Base-by-base conservation (phyloP, 2,797 vertebrate species). In the Smutsia gigantea region DNA sequence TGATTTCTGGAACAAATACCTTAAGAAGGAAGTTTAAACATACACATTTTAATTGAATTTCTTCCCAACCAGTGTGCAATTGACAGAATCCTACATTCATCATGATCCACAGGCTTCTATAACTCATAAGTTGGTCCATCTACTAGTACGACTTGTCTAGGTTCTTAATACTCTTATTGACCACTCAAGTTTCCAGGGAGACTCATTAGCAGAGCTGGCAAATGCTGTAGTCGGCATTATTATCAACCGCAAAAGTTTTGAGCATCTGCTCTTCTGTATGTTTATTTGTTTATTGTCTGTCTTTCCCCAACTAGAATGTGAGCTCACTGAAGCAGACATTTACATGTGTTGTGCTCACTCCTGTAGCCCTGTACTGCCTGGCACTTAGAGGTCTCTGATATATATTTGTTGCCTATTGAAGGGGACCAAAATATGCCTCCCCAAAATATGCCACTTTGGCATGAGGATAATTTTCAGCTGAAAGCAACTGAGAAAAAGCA, bases 1-100 rank as follows among this genome's bases (percentile, higher is more conserved):
- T 59, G 96, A 79, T 83, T 93, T 97, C 93, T 95, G 93, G 69
- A 95, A 93, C 95, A 90, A 98, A 96, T 90, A 78, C 69, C 93
- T 74, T 66, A 89, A 14, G 23, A 39, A 69, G 72, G 71, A 55
- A 51, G 27, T 94, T 95, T 71, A 87, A 95, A 87, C 72, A 77
- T 94, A 94, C 53, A 87, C 64, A 29, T 93, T 75, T 87, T 89
- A 37, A 95, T 95, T 95, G 78, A 77, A 72, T 89, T 82, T 94
- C 84, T 95, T 81, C 83, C 25, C 12, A 92, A 31, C 4, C 23
- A 91, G 61, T 66, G 66, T 63, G 59, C 53, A 90, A 94, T 29
- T 1, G 86, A 90, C 93, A 79, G 81, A 93, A 64, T 89, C 39
- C 39, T 74, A 1, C 63, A 87, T 34, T 49, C 63, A 18, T 93